Percentiles rank a stretch among this genome's conserved stretches.
phyloP scores from a whole-genome alignment of 2,888 invertebrate genomes.

The Caenorhabditis doughertyi region DNA sequence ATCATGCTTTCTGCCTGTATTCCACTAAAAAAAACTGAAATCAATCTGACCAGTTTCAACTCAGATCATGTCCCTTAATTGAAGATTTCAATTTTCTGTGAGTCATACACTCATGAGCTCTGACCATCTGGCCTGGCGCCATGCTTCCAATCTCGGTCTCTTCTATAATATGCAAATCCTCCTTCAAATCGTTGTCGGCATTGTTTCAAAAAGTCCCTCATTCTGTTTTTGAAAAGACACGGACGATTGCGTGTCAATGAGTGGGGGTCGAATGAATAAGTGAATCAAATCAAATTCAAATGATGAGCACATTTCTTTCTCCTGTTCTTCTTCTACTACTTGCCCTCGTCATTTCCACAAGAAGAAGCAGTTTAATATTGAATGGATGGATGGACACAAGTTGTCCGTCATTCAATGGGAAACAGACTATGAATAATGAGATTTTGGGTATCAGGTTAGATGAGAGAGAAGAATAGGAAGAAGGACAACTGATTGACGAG shows the following conservation, averaged over 20 bases:
- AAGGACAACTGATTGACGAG: constrained; percentile 61
- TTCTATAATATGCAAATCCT: constrained; percentile 39
- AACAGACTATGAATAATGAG: constrained; percentile 65
- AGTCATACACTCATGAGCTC: background rate
- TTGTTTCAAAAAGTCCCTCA: constrained; percentile 36
- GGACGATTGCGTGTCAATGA: constrained; percentile 50
- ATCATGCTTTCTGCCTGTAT: too few relatives aligned
- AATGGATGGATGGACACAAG: constrained; percentile 49
- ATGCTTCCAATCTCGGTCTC: constrained; percentile 9
- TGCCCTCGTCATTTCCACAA: background rate
- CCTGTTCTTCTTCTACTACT: background rate
- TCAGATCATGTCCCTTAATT: too few relatives aligned
- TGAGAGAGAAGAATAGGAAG: constrained; percentile 3
- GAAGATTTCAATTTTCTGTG: too few relatives aligned
- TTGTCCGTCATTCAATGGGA: constrained; percentile 56
- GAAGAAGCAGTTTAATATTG: constrained; percentile 57
- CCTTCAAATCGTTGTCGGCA: constrained; percentile 5
- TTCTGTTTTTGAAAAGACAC: constrained; percentile 14
- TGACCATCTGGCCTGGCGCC: constrained; percentile 14
- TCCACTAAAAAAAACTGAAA: too few relatives aligned
- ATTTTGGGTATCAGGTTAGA: constrained; percentile 64
- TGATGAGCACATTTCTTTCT: constrained; percentile 28
- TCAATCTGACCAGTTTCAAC: too few relatives aligned
- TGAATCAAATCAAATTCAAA: constrained; percentile 31
- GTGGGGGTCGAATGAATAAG: constrained; percentile 26